Percentiles rank a stretch among this genome's conserved stretches.
Conservation (phyloP, 2,797 vertebrate species). For the Acanthis flammea region DNA sequence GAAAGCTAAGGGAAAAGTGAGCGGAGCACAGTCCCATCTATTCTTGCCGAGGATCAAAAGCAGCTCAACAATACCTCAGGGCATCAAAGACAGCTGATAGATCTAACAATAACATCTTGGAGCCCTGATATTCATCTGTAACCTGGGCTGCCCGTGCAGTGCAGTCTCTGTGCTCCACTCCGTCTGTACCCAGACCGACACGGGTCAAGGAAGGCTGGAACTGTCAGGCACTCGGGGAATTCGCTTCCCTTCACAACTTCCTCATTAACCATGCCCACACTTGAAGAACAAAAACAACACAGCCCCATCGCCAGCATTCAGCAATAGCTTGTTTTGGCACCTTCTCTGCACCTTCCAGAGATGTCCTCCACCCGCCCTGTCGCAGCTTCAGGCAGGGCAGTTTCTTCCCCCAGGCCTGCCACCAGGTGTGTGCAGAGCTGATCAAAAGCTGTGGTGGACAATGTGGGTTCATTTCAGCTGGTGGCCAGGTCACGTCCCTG, state of each 20-base stretch:
- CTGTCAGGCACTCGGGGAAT: conserved; percentile 37
- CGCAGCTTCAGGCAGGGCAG: rapidly evolving
- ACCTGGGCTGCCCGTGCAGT: conserved; percentile 57
- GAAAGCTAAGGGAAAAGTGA: conserved; percentile 57
- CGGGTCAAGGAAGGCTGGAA: conserved; percentile 36
- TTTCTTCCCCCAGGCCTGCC: not conserved
- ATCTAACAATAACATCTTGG: conserved; percentile 67
- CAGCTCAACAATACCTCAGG: conserved; percentile 63
- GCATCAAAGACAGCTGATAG: conserved; percentile 65
- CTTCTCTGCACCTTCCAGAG: not conserved
- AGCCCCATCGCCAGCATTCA: not conserved
- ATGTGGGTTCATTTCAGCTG: not conserved
- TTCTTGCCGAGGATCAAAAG: conserved; percentile 56
- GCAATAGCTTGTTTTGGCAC: not conserved
- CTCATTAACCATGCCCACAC: conserved; percentile 53
- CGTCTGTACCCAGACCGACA: conserved; percentile 2
- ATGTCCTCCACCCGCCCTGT: rapidly evolving
- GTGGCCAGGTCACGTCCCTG: not conserved
- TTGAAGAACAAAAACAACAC: conserved; percentile 31
- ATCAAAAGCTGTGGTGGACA: not conserved
- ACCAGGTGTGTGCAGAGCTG: rapidly evolving
- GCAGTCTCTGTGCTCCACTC: conserved; percentile 54
- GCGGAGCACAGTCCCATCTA: conserved; percentile 58
- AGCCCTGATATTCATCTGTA: conserved; percentile 64
- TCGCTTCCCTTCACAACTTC: conserved; percentile 31